Evolutionary conservation across 2,888 invertebrate genomes (phyloP).

Genomic region (Flexamia atlantica): DNA sequence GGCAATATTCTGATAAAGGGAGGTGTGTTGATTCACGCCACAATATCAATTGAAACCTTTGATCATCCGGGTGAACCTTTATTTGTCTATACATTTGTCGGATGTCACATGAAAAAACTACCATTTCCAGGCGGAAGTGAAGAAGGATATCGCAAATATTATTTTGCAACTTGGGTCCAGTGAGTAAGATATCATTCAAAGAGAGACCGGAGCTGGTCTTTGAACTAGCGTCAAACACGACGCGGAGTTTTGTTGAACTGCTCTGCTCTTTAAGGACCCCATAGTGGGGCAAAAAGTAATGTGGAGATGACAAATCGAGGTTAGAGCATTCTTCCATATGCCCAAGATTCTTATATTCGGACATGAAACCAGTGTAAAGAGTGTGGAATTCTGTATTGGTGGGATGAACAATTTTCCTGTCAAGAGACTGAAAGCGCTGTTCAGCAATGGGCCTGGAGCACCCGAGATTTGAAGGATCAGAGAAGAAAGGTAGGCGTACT

Average conservation of each 20-base stretch:
- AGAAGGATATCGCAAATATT: constrained; percentile 54
- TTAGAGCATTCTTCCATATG: background rate
- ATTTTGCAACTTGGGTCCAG: constrained; percentile 42
- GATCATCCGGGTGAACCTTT: constrained; percentile 38
- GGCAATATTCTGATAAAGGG: too few species aligned
- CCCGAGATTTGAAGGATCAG: background rate
- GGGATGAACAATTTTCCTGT: background rate
- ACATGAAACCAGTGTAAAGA: background rate
- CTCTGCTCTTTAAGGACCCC: background rate
- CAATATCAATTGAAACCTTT: constrained; percentile 34
- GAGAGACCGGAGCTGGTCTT: constrained; percentile 3
- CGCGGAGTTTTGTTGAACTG: background rate
- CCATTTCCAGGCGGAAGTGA: background rate
- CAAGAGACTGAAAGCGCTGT: constrained; percentile 2
- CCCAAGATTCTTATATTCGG: background rate
- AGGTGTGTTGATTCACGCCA: constrained; percentile 45
- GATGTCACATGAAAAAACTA: constrained; percentile 60
- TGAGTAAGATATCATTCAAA: constrained; percentile 22
- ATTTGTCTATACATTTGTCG: constrained; percentile 57
- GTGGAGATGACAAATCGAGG: background rate
- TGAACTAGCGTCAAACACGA: constrained; percentile 1
- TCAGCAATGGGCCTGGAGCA: background rate
- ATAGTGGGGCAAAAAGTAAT: constrained; percentile 21
- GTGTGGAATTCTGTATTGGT: background rate
- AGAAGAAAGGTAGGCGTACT: background rate